Evolutionary conservation across 2,888 invertebrate genomes (phyloP), one percentile per base, ranked within the genome.

Genomic region (Pristionchus arcanus): DNA sequence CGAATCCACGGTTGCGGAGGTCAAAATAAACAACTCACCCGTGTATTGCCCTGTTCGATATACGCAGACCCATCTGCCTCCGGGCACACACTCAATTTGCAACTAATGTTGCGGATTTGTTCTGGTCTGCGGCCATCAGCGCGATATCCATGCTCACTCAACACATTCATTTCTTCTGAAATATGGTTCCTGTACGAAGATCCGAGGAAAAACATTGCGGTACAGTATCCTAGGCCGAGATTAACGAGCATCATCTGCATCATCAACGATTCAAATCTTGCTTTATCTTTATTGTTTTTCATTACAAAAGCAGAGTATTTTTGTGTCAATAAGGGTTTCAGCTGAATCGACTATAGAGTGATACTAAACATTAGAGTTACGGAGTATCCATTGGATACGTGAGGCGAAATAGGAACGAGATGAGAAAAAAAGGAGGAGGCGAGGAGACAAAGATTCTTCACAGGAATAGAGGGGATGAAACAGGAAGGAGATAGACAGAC

Each of bases 61-160:
- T 94, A 95, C 19, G 94, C 94, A 13, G 95, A 94, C 0, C 95
- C 95, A 90, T 95, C 95, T 2, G 95, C 95, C 25, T 94, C 92
- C 53, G 91, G 89, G 83, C 93, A 94, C 34, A 93, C 91, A 63
- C 94, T 94, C 83, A 95, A 90, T 49, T 92, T 91, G 89, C 92
- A 94, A 83, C 91, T 91, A 42, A 94, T 93, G 59, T 93, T 93
- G 13, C 95, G 92, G 90, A 95, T 93, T 90, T 95, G 94, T n/a
- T 92, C 86, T 15, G 94, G 90, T 71, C 91, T 91, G 21, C 95
- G 91, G n/a, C 95, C 95, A 91, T 95, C 95, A 55, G 86, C 87
- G 31, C 95, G 95, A 90, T 91, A 93, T 16, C 94, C 94, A 59
- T 92, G 92, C 89, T 94, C 94, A 21, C 92, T 91, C 25, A 94